Evolutionary conservation across 2,113 vertebrate species (phyloP).

Genomic region (Pelvicachromis taeniatus): DNA sequence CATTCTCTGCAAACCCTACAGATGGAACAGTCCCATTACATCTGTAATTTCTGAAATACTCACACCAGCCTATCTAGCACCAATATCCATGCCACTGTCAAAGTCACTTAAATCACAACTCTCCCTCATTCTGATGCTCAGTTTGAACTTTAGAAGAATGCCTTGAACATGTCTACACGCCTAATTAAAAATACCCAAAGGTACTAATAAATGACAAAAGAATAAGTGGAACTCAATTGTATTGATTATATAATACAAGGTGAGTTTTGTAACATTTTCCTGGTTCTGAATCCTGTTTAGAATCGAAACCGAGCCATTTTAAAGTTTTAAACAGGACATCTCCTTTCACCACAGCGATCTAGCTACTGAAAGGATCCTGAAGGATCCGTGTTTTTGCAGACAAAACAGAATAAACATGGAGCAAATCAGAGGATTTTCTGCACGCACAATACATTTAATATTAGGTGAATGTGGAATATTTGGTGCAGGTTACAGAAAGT

Average conservation of each 20-base stretch:
- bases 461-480: background rate
- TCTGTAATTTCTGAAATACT: background rate
- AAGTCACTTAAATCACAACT: background rate
- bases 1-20: background rate
- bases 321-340: background rate
- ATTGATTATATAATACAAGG: background rate
- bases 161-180: background rate
- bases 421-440: background rate
- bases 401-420: background rate
- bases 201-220: background rate
- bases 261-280: background rate
- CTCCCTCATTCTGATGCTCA: background rate
- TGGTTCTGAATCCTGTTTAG: background rate
- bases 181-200: background rate
- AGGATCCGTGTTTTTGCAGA: background rate
- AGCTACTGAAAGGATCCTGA: background rate
- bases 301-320: background rate
- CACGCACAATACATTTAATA: background rate
- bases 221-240: background rate
- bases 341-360: background rate
- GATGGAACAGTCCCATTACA: background rate
- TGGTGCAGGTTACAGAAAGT: background rate
- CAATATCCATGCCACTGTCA: background rate
- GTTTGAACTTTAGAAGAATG: background rate
- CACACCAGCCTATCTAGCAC: background rate